These are phyloP conservation scores for Hydrozoanthus tunicans DNA, from an alignment of 64 coral and sea anemone species.

Conservation along the genomic window DNA sequence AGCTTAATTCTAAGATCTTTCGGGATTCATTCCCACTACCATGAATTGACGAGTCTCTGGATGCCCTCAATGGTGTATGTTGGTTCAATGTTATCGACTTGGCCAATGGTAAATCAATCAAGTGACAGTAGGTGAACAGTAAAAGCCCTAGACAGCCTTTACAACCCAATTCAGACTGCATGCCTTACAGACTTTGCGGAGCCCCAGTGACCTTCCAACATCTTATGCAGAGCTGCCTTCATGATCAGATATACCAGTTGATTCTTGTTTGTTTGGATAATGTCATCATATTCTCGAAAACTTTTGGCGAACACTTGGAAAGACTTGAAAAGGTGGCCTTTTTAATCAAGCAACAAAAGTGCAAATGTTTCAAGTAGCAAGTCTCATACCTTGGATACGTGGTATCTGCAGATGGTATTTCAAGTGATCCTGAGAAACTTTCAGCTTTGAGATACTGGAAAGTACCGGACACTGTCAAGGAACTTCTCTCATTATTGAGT, in stretches of 20 bases:
- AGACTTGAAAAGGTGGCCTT: not conserved
- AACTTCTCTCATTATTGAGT: not conserved
- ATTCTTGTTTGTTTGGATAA: constrained; percentile 6
- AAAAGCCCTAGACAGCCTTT: not conserved
- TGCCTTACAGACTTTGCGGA: not conserved
- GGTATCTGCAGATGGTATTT: not conserved
- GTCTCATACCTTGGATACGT: constrained; percentile 15
- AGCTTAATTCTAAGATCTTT: not conserved
- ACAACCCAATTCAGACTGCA: not conserved
- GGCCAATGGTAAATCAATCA: too few relatives aligned
- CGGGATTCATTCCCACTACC: constrained; percentile 4
- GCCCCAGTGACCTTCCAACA: not conserved
- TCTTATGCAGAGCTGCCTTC: constrained; percentile 13
- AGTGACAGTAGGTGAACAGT: too few relatives aligned
- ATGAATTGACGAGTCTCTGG: not conserved
- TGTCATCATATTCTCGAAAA: not conserved
- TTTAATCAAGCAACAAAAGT: not conserved
- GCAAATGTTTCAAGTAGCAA: not conserved
- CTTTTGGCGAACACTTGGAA: constrained; percentile 26
- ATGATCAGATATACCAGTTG: constrained; percentile 1
- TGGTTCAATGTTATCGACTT: not conserved
- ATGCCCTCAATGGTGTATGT: not conserved
- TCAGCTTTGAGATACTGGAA: too few relatives aligned
- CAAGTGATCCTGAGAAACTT: constrained; percentile 9
- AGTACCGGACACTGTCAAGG: too few relatives aligned